Conservation (phyloP, 1,140 invertebrate species). For the Macrostomum lignano region DNA sequence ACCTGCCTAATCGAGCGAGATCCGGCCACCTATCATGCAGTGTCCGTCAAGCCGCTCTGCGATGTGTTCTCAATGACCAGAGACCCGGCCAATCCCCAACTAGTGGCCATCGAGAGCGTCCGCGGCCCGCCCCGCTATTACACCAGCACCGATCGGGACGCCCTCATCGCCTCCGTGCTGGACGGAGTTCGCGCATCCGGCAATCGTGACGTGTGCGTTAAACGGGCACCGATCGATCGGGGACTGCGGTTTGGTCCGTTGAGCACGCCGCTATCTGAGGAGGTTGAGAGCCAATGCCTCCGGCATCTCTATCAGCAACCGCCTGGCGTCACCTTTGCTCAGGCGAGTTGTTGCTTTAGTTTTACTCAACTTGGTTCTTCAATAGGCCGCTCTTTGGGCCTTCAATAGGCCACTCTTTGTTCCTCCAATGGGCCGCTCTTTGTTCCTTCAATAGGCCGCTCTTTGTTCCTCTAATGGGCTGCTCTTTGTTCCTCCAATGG, state of each 20-base stretch:
- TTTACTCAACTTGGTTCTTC: conserved; percentile 1
- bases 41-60: too few relatives aligned
- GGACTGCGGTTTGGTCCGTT: conserved; percentile 44
- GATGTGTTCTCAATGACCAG: conserved; percentile 65
- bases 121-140: conserved; percentile 62
- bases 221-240: conserved; percentile 46
- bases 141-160: conserved; percentile 60
- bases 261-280: conserved; percentile 49
- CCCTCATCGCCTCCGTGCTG: conserved; percentile 62
- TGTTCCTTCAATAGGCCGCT: too few relatives aligned
- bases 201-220: conserved; percentile 82
- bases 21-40: too few relatives aligned
- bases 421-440: conserved; percentile 37
- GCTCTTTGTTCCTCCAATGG: too few relatives aligned
- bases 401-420: conserved; percentile 4
- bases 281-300: conserved; percentile 57
- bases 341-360: neutral
- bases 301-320: conserved; percentile 50
- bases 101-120: conserved; percentile 71
- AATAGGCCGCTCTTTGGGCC: neutral
- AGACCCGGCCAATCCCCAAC: conserved; percentile 60
- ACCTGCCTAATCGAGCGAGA: too few relatives aligned
- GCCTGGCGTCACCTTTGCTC: conserved; percentile 28
- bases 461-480: too few relatives aligned
- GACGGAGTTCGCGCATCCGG: conserved; percentile 82